Evolutionary conservation across 2,797 vertebrate species (phyloP).

Genomic region (Cynodonichthys magdalenae): DNA sequence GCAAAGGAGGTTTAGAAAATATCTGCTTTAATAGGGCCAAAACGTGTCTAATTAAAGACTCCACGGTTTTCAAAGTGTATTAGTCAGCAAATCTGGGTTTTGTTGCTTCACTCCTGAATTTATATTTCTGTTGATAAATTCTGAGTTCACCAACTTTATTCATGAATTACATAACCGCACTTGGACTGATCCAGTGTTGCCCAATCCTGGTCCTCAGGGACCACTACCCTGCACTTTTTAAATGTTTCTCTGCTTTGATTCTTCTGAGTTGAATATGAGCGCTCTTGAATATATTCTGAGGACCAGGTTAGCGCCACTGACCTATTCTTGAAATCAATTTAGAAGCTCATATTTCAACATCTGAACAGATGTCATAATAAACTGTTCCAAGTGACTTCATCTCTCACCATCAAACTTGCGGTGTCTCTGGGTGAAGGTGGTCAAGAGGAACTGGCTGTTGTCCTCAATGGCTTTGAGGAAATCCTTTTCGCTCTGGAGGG

Average conservation of each 20-base stretch:
- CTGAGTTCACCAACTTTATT: neutral
- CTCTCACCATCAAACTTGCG: slow-evolving; percentile 88
- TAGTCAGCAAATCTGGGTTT: neutral
- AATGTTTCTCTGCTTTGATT: no score
- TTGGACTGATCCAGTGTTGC: neutral
- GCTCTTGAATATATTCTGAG: no score
- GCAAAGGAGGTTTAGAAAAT: neutral
- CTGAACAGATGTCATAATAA: slow-evolving; percentile 13
- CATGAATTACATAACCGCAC: slow-evolving; percentile 21
- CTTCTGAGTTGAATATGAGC: no score
- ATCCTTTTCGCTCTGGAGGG: slow-evolving; percentile 83
- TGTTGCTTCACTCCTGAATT: slow-evolving; percentile 4
- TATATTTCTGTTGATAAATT: neutral
- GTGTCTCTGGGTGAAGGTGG: slow-evolving; percentile 86
- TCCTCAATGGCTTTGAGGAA: slow-evolving; percentile 85
- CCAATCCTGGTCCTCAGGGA: no score
- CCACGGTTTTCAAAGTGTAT: neutral
- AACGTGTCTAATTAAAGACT: neutral
- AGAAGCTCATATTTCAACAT: slow-evolving; percentile 17
- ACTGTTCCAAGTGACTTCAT: no score
- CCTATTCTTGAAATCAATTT: slow-evolving; percentile 17
- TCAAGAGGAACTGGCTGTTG: slow-evolving; percentile 86
- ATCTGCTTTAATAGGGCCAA: neutral
- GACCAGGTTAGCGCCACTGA: neutral
- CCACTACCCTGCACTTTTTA: no score